Conservation (phyloP, 2,888 invertebrate species). For the Scaptomyza cyrtandrae region DNA sequence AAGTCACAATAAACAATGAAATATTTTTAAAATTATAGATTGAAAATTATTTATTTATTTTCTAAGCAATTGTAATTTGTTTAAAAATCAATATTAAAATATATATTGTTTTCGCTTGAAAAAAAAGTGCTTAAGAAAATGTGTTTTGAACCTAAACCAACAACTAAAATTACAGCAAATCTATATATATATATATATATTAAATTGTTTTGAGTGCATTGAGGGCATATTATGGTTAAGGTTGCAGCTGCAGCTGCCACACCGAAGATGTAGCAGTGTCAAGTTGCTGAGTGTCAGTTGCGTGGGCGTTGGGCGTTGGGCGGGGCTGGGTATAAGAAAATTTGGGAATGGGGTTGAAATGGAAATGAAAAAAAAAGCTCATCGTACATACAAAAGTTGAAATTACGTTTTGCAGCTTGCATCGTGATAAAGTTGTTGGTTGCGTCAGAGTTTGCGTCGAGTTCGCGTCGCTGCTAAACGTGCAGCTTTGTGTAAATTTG, state of each 20-base stretch:
- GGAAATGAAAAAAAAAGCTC: background rate
- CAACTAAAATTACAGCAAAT: too few relatives aligned
- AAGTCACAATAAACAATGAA: too few relatives aligned
- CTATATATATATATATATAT: too few relatives aligned
- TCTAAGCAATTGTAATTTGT: too few relatives aligned
- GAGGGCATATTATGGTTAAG: background rate
- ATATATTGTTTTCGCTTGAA: too few relatives aligned
- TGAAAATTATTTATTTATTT: too few relatives aligned
- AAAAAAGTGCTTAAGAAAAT: too few relatives aligned
- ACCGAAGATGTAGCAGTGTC: constrained; percentile 6
- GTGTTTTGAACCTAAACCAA: too few relatives aligned
- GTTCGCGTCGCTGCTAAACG: constrained; percentile 30
- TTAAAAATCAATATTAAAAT: too few relatives aligned
- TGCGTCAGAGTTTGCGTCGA: constrained; percentile 6
- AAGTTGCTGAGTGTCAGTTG: constrained; percentile 18
- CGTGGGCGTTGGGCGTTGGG: constrained; percentile 4
- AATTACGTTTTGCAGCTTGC: constrained; percentile 52
- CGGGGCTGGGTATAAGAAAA: background rate
- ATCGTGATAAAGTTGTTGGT: constrained; percentile 50
- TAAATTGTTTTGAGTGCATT: background rate
- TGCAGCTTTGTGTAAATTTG: constrained; percentile 61
- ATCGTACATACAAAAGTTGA: constrained; percentile 39
- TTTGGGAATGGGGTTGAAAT: too few relatives aligned
- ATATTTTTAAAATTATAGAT: too few relatives aligned
- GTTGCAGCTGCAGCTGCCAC: constrained; percentile 2